These are phyloP conservation scores for Euwallacea similis DNA, from an alignment of 1,140 invertebrate genomes.

Conservation along the genomic window DNA sequence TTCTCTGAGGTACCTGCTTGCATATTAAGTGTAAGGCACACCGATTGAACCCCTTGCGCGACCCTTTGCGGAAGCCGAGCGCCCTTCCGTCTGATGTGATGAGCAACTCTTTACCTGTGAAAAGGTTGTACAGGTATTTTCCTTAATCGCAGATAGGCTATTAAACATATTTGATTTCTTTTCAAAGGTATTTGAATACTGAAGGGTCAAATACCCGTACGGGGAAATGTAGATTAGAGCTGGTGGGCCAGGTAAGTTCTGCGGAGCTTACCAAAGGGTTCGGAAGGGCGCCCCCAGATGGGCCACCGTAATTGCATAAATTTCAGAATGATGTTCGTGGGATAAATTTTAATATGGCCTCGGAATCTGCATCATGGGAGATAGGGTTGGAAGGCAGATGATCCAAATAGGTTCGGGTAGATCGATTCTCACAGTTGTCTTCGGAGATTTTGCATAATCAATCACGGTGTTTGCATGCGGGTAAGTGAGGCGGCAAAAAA, in stretches of 20 bases:
- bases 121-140: constrained; percentile 43
- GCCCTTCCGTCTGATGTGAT: constrained; percentile 26
- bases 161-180: constrained; percentile 54
- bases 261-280: background rate
- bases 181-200: constrained; percentile 49
- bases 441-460: constrained; percentile 43
- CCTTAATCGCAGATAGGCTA: constrained; percentile 50
- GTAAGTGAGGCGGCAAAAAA: constrained; percentile 25
- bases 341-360: constrained; percentile 46
- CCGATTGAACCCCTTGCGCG: constrained; percentile 46
- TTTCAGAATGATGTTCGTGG: constrained; percentile 45
- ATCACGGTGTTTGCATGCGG: constrained; percentile 38
- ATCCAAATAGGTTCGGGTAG: constrained; percentile 41
- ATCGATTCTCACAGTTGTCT: constrained; percentile 46
- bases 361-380: constrained; percentile 38
- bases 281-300: constrained; percentile 5
- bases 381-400: constrained; percentile 45
- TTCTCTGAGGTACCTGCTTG: constrained; percentile 52
- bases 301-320: constrained; percentile 42
- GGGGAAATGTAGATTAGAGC: constrained; percentile 51
- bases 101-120: constrained; percentile 38
- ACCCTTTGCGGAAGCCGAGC: constrained; percentile 25
- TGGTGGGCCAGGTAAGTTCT: constrained; percentile 34
- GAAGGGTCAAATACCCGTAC: constrained; percentile 48
- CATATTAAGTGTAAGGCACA: constrained; percentile 55